Evolutionary conservation across 1,140 invertebrate genomes (phyloP), one percentile per base, ranked within the genome.

Genomic region (Cylas formicarius): DNA sequence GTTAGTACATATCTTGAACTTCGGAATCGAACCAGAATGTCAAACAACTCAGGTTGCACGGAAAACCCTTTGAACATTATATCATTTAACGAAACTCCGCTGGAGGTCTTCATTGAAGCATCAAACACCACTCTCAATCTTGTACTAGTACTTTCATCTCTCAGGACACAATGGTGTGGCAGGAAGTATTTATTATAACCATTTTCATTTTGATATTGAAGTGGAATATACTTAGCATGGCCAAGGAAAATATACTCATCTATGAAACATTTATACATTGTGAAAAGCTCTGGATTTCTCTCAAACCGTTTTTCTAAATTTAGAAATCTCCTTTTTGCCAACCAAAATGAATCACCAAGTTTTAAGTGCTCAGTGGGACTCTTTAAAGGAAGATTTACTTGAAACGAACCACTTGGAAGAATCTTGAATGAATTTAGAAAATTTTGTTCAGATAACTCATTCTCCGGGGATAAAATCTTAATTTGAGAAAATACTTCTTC

Each of bases 121-220:
- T 67, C 64, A 37, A 67, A 67, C 0, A 67, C 64, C 2, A 62
- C 55, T n/a, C 63, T 52, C 5, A 63, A 28, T 27, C 55, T 55
- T 3, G 62, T 66, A 1, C 58, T 61, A 1, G 33, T 39, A 9
- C 50, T 52, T 2, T 58, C 46, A 14, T 57, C 50, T 6, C 52
- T 50, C 1, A 67, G 29, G 0, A 72, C 63, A 4, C 53, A 53
- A 36, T 69, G 67, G 56, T 72, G 70, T 2, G 69, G 66, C 4
- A 50, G 8, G 27, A 71, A 48, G 52, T 70, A 71, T 56, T 52
- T 35, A 35, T 16, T 35, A 34, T 35, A 11, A 36, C n/a, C 2
- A 2, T 23, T 20, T 2, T 31, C 11, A 28, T 37, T 40, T 13
- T 48, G 34, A 4, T 36, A 2, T 8, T 18, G 18, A 19, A 45